Evolutionary conservation across 2,797 vertebrate genomes (phyloP), one percentile per base, ranked within the genome.

Genomic region (Margarornis squamiger): DNA sequence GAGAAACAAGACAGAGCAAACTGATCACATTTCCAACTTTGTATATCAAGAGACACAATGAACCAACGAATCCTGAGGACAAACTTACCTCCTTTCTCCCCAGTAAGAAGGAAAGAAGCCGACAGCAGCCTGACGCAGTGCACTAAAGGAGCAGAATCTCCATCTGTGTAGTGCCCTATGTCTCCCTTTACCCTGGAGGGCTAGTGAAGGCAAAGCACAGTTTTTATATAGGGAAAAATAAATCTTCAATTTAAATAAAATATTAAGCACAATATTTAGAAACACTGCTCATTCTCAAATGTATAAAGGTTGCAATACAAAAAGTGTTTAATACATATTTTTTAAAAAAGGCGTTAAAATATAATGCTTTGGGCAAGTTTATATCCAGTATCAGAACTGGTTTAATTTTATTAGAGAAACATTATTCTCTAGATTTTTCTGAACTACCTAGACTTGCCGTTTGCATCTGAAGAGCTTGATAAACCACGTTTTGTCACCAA

Each of bases 41-140:
- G 7, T 10, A 59, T 10, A 29, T 0, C 12, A 14, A 67, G 22
- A 71, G 7, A 39, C 14, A 61, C 23, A 66, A 29, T 21, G 19
- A 83, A 38, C 0, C 55, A 55, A 4, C 2, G 29, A 45, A 14
- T 21, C 27, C 19, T 39, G 9, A 36, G 74, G 4, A 43, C 52
- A 55, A 34, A 75, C 97, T 94, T 87, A 99, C 99, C 99, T 62
- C 98, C 98, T 91, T 98, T 99, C 74, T 98, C 98, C 61, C 99
- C 99, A 1, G 98, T 99, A 51, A 99, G 98, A 38, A 99, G 97
- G 94, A 99, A 99, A 22, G 99, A 99, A 26, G 99, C 99, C 4
- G 99, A 98, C 19, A 99, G 97, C 79, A 99, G 99, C 48, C 99
- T 98, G 30, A 99, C 98, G 14, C 99, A 99, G 88, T 99, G 99